A percentile compares a stretch with the other conserved stretches of the same genome.
Evolutionary conservation across 2,888 invertebrate genomes (phyloP).

Genomic region (Nasonovia ribisnigri): DNA sequence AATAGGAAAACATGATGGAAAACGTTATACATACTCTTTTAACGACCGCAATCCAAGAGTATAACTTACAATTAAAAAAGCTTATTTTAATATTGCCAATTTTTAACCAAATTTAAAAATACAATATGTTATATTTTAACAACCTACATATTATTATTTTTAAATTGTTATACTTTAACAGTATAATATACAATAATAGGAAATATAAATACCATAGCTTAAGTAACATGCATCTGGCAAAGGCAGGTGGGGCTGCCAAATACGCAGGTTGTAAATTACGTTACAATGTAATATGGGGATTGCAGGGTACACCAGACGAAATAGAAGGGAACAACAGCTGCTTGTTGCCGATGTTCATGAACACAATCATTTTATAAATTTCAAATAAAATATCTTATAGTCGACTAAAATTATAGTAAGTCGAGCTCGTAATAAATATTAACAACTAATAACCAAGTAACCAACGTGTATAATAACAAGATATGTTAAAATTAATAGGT

Average conservation of each 20-base stretch:
- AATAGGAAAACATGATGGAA: background rate
- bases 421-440: background rate
- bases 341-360: background rate
- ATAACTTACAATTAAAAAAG: background rate
- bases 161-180: background rate
- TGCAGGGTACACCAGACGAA: background rate
- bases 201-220: constrained; percentile 10
- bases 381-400: background rate
- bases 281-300: constrained; percentile 15
- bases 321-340: background rate
- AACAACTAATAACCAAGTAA: background rate
- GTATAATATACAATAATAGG: background rate
- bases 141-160: background rate
- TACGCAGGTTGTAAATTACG: constrained; percentile 45
- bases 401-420: background rate
- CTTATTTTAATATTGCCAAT: background rate
- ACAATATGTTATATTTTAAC: background rate
- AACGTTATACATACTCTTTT: background rate
- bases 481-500: background rate
- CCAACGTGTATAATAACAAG: background rate
- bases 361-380: background rate
- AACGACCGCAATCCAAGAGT: background rate
- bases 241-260: constrained; percentile 34
- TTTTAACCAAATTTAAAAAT: background rate
- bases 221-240: constrained; percentile 42